Evolutionary conservation across 2,888 invertebrate species (phyloP), one percentile per base, ranked within the genome.

Genomic region (Pyrgus malvae): DNA sequence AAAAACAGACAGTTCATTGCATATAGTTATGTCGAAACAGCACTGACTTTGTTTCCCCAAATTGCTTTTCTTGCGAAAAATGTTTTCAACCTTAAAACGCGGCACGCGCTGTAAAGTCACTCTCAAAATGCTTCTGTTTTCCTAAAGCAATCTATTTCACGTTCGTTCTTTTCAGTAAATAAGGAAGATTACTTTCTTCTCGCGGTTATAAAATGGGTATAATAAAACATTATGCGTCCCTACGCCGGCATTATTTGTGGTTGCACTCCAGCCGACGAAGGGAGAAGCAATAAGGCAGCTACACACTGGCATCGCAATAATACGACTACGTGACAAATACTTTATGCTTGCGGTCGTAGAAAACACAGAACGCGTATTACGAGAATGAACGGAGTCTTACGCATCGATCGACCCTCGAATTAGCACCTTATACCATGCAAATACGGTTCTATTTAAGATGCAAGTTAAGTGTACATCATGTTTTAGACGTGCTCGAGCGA

Each of bases 191-290:
- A 80, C 78, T 82, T 81, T 80, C 77, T 81, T 79, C 75, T 73
- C 70, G 77, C 68, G 80, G 84, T 78, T 83, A 75, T 86, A 80
- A 82, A 83, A 80, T 76, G 74, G 72, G 70, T 72, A 66, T 84
- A 80, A 84, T 85, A 85, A 86, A 85, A 84, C 78, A 84, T 84
- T 75, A 83, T 78, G 81, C 74, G 80, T 76, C 78, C 78, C 76
- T 75, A 17, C 37, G 68, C 73, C 68, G 72, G 58, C 62, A 67
- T 80, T 83, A 81, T 84, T 83, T 80, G 83, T 76, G 78, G 79
- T 70, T 86, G 80, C 83, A 83, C 79, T 83, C 72, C 67, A 72
- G 63, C 59, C 61, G 64, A 69, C 68, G 71, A 72, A 67, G 74
- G 69, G 59, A 60, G 60, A 57, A 65, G 70, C 70, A 77, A 75